Base-by-base conservation (phyloP, 2,888 invertebrate species). In the Nemotelus pantherinus region DNA sequence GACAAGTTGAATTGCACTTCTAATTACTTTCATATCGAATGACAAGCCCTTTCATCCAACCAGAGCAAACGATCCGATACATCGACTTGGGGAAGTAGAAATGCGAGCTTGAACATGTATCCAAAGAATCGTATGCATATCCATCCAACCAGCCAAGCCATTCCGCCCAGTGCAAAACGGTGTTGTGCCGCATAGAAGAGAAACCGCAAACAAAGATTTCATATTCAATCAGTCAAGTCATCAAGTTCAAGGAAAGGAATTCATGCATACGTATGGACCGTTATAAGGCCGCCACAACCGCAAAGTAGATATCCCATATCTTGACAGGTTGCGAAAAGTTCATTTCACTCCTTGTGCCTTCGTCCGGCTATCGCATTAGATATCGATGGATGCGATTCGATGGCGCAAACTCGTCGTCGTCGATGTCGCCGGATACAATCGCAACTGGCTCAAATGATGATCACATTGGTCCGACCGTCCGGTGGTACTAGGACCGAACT, bases 191-290 rank as follows among this genome's bases (percentile, higher is more conserved):
- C 53, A 55, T 43, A n/a, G 68, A 47, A 39, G 39, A 47, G 65
- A 65, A 76, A 76, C 76, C 76, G 65, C 74, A 74, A 74, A 74
- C 72, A 74, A 74, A 74, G 74, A 74, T 63, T 74, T 76, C 76
- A 76, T 76, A 76, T 65, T 76, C 65, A 65, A 76, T 76, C 74
- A 63, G 53, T 76, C 64, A 79, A 79, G 77, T 77, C 79, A 77
- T 78, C 79, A 79, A 79, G 79, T 79, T 78, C 79, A 79, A 78
- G 79, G 79, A 79, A 79, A 72, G 77, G 76, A 79, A 77, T 76
- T 70, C 65, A 65, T 41, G 53, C 53, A 72, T 55, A 60, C 39
- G 25, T 55, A 48, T n/a, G 39, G 50, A 76, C 65, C 76, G 57
- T 65, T 77, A 60, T 68, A 72, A 72, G 63, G 77, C 63, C 79